Percentiles rank a stretch among this genome's conserved stretches.
Conservation (phyloP, 2,888 invertebrate species). For the Graphium colonna region DNA sequence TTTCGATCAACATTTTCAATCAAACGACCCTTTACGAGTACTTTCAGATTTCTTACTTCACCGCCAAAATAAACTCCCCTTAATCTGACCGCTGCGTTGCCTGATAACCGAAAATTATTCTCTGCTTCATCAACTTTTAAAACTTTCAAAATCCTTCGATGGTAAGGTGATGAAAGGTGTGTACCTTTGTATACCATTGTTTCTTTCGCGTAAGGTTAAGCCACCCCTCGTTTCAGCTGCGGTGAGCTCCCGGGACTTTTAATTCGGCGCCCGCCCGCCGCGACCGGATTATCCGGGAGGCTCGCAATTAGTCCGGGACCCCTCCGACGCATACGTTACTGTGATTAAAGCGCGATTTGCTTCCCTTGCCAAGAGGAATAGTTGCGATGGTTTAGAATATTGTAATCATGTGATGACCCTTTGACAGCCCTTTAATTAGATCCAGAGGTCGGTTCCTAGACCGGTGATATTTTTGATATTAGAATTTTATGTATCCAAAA, state of each 20-base stretch:
- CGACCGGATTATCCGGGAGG: conserved; percentile 70
- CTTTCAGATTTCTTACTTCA: neutral
- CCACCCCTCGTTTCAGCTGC: conserved; percentile 50
- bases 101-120: conserved; percentile 62
- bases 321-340: conserved; percentile 6
- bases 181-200: neutral
- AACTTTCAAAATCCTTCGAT: conserved; percentile 72
- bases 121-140: conserved; percentile 62
- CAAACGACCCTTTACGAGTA: too few relatives aligned
- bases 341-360: conserved; percentile 5
- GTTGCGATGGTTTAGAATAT: too few relatives aligned
- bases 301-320: conserved; percentile 63
- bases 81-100: conserved; percentile 43
- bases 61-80: neutral
- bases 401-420: too few relatives aligned
- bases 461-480: too few relatives aligned
- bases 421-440: too few relatives aligned
- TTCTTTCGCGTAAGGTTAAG: conserved; percentile 51
- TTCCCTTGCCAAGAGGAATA: conserved; percentile 4
- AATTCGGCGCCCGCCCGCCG: conserved; percentile 75
- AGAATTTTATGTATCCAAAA: too few relatives aligned
- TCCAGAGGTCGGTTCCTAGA: too few relatives aligned
- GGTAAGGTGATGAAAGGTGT: conserved; percentile 26
- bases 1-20: too few relatives aligned
- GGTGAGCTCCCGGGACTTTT: conserved; percentile 68